Evolutionary conservation across 2,797 vertebrate genomes (phyloP).

Genomic region (Micrastur ruficollis): DNA sequence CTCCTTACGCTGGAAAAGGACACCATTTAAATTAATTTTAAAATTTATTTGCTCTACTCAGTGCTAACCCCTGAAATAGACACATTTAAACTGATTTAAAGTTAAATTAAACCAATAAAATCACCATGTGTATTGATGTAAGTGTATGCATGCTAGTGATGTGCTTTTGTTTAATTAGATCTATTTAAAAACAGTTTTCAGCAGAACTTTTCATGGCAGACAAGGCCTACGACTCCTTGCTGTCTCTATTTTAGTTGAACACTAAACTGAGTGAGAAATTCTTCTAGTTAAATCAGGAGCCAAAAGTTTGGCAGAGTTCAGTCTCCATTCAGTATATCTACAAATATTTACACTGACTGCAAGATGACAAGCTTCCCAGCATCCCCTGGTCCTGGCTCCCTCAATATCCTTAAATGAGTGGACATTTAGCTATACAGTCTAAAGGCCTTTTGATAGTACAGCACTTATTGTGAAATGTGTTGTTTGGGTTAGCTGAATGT

Average conservation of each 20-base stretch:
- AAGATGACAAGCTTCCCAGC: constrained; percentile 27
- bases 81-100: background rate
- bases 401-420: background rate
- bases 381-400: background rate
- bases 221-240: background rate
- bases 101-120: constrained; percentile 3
- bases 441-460: background rate
- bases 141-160: background rate
- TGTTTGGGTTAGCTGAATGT: constrained; percentile 54
- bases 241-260: background rate
- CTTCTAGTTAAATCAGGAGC: background rate
- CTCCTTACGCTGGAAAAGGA: background rate
- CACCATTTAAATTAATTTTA: background rate
- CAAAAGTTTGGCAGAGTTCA: constrained; percentile 4
- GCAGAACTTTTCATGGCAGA: background rate
- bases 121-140: background rate
- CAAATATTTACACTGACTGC: constrained; percentile 45
- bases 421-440: background rate
- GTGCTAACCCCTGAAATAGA: background rate
- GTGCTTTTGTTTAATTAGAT: background rate
- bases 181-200: background rate
- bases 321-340: background rate
- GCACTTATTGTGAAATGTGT: constrained; percentile 42
- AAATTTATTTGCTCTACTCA: background rate
- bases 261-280: background rate